Evolutionary conservation across 2,113 vertebrate genomes (phyloP).

Genomic region (Microcebus tavaratra): DNA sequence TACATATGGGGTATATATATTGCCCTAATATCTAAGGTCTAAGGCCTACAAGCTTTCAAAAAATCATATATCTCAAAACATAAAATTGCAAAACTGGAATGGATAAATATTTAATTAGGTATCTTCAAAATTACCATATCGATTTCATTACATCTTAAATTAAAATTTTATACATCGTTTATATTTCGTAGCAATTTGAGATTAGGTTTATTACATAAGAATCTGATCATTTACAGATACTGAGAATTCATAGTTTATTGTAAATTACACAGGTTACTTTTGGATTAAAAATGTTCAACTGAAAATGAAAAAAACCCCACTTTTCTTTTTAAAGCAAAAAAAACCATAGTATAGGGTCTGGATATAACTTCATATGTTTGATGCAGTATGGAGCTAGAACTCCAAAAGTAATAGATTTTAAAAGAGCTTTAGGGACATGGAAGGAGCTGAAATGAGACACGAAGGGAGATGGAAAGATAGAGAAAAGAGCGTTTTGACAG

Average conservation of each 20-base stretch:
- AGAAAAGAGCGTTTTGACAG: background rate
- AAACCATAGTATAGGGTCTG: background rate
- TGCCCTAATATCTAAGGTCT: background rate
- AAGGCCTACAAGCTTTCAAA: background rate
- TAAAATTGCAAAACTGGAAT: background rate
- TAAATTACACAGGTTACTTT: background rate
- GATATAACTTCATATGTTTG: background rate
- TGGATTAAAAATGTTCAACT: background rate
- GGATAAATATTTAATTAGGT: background rate
- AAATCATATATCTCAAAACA: background rate
- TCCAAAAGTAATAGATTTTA: background rate
- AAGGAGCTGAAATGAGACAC: background rate
- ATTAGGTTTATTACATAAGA: constrained; percentile 6
- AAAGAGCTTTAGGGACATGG: background rate
- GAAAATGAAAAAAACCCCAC: background rate
- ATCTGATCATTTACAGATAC: background rate
- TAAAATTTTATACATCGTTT: background rate
- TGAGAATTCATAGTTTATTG: background rate
- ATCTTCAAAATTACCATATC: constrained; percentile 28
- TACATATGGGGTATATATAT: background rate
- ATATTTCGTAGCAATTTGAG: constrained; percentile 35
- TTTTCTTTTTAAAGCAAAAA: background rate
- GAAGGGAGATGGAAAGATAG: background rate
- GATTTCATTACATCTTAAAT: background rate
- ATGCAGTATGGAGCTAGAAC: background rate